These are phyloP conservation scores for Cataglyphis hispanica DNA, from an alignment of 1,140 invertebrate species.

Conservation along the genomic window DNA sequence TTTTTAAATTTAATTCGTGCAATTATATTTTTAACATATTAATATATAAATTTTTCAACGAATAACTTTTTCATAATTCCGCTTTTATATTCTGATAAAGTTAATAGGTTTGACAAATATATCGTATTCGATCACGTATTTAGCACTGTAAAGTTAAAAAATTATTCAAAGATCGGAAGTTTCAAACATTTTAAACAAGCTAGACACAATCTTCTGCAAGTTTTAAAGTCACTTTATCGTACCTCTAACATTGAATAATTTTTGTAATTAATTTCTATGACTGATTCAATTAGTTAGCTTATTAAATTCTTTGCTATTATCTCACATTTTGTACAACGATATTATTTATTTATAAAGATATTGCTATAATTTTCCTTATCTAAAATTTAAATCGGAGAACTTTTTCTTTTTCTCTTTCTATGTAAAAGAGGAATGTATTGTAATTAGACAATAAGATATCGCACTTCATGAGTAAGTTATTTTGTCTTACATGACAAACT, in stretches of 20 bases:
- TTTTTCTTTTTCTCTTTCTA: too few relatives aligned
- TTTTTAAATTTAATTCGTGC: not conserved
- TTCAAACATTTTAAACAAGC: conserved; percentile 14
- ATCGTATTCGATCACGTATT: not conserved
- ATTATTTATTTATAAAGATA: not conserved
- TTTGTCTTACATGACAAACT: conserved; percentile 27
- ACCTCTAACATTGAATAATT: not conserved
- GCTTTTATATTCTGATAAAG: not conserved
- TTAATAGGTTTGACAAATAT: not conserved
- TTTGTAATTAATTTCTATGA: not conserved
- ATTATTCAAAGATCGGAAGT: conserved; percentile 20
- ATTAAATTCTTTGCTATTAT: not conserved
- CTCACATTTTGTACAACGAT: not conserved
- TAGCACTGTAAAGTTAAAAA: not conserved
- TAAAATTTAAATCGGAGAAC: not conserved
- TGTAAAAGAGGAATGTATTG: not conserved
- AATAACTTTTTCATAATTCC: not conserved
- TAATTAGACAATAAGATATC: not conserved
- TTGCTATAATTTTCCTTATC: not conserved
- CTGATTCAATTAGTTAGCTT: not conserved
- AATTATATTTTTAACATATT: not conserved
- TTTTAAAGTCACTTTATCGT: conserved; percentile 3
- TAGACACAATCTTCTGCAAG: not conserved
- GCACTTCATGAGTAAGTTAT: conserved; percentile 20
- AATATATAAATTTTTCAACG: not conserved